These are phyloP conservation scores for Pipra filicauda DNA, from an alignment of 2,113 vertebrate genomes.

Conservation along the genomic window DNA sequence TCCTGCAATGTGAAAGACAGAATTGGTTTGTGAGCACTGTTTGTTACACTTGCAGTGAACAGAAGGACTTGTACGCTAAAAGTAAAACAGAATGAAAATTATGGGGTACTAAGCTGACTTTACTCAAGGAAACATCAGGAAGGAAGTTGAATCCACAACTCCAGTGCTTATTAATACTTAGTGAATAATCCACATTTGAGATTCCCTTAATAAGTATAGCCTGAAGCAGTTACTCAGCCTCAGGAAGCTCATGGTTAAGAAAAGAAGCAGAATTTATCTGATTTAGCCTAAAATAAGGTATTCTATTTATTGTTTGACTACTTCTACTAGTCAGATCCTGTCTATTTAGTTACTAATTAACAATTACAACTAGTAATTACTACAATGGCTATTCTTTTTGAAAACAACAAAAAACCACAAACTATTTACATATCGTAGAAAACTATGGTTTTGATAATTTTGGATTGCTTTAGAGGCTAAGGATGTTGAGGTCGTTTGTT, in stretches of 20 bases:
- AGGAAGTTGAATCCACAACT: neutral
- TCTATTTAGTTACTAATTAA: constrained; percentile 41
- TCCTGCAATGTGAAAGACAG: constrained; percentile 23
- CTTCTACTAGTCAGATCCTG: neutral
- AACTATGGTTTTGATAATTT: neutral
- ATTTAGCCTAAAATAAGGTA: constrained; percentile 22
- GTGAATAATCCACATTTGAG: neutral
- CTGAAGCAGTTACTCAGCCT: neutral
- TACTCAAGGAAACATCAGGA: neutral
- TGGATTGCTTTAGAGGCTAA: neutral
- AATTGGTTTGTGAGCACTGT: neutral
- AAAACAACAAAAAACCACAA: neutral
- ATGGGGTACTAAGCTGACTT: neutral
- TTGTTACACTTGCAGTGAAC: neutral
- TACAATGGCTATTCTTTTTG: neutral
- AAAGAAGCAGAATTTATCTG: constrained; percentile 20
- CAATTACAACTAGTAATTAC: neutral
- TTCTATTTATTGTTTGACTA: neutral
- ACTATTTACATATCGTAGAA: neutral
- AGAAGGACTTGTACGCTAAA: neutral
- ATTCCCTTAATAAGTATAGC: neutral
- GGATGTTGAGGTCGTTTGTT: neutral
- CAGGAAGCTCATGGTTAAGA: neutral
- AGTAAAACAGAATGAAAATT: neutral
- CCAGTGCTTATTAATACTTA: neutral